Base-by-base conservation (phyloP, 2,888 invertebrate genomes). In the Blastobasis lacticolella region DNA sequence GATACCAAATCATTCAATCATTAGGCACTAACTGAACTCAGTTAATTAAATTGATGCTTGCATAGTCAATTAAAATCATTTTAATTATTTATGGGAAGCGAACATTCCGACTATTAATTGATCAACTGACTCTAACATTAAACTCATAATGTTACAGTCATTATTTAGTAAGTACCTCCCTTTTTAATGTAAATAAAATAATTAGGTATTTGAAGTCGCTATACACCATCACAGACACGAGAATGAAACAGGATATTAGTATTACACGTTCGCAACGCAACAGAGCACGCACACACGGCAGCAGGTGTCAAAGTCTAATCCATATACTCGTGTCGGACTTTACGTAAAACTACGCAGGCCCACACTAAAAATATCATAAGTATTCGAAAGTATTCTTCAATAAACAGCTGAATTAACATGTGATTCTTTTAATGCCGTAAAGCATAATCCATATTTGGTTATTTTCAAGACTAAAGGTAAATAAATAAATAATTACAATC, bases 281-380 rank as follows among this genome's bases (percentile, higher is more conserved):
- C 56, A 64, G 66, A 57, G 46, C 59, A 65, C 69, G 62, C 73
- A 79, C 80, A 71, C 81, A 76, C 46, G 47, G 37, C 37, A 62
- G 66, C 67, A 69, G 75, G 84, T 83, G 83, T 84, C 86, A 85
- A 85, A 86, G 85, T 86, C 85, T 83, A 85, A 81, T 72, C 73
- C 58, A 62, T 64, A 65, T 67, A 67, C 63, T 57, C 23, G 63
- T 62, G 59, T 54, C 55, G 54, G 53, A 58, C 62, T 71, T 69
- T 66, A 71, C 64, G 61, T 66, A 64, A 62, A 65, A 23, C 23
- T 23, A 23, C 23, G 23, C 23, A 23, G 23, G 23, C 23, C 23
- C 23, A 23, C 23, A 23, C 23, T 23, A 23, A 23, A 23, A 23
- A 23, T 23, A 23, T 23, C 1, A 23, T 23, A 23, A 23, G 23